A percentile compares a stretch with the other conserved stretches of the same genome.
These are phyloP conservation scores for Onychostoma macrolepis DNA, from an alignment of 2,113 vertebrate genomes.

Conservation along the genomic window DNA sequence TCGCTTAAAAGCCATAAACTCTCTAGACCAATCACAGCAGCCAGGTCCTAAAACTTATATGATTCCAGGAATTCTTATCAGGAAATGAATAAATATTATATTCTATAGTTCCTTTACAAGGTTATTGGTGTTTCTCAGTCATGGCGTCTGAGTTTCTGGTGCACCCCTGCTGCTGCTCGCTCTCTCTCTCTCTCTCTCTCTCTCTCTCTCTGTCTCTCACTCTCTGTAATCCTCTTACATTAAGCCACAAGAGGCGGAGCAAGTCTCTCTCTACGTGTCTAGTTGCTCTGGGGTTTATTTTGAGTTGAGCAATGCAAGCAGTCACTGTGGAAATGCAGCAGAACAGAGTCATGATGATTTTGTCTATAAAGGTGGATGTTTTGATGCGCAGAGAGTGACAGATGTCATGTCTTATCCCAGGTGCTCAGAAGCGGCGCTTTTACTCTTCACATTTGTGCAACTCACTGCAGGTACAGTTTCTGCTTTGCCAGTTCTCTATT, in stretches of 20 bases:
- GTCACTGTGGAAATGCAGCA: conserved; percentile 40
- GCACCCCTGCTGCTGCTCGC: background rate
- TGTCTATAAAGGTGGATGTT: conserved; percentile 43
- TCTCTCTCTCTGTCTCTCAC: background rate
- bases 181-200: background rate
- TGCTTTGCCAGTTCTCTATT: background rate
- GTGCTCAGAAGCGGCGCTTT: conserved; percentile 69
- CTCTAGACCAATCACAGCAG: background rate
- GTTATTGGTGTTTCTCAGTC: conserved; percentile 55
- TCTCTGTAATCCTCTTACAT: conserved; percentile 71
- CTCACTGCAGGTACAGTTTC: conserved; percentile 72
- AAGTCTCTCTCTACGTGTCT: conserved; percentile 54
- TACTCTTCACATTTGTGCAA: conserved; percentile 71
- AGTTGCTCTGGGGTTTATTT: conserved; percentile 52
- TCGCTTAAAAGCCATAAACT: background rate
- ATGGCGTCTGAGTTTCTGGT: conserved; percentile 79
- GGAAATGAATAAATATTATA: background rate
- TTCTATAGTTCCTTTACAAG: background rate
- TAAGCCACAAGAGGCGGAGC: conserved; percentile 68
- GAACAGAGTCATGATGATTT: conserved; percentile 41
- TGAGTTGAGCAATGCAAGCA: conserved; percentile 48
- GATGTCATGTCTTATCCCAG: conserved; percentile 74
- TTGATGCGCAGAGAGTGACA: conserved; percentile 55
- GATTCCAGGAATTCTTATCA: background rate
- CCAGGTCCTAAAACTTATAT: background rate